These are phyloP conservation scores for Diarsia brunnea DNA, from an alignment of 2,888 invertebrate genomes.

Conservation along the genomic window DNA sequence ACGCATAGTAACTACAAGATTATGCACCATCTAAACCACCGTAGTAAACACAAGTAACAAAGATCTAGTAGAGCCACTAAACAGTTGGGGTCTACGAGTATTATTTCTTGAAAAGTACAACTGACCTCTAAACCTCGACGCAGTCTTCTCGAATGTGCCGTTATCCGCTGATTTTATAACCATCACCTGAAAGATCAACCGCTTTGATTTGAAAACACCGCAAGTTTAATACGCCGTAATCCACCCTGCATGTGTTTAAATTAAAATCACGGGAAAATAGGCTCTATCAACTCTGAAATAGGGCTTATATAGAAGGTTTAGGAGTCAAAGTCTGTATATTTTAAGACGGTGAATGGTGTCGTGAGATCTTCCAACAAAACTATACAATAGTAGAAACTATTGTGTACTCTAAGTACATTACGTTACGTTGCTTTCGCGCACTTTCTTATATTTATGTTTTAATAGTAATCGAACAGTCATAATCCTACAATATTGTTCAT, in stretches of 20 bases:
- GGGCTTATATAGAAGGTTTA: not conserved
- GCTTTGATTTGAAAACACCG: conserved; percentile 87
- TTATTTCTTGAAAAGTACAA: not conserved
- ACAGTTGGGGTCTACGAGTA: no score
- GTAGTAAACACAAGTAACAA: not conserved
- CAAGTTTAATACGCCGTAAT: conserved; percentile 72
- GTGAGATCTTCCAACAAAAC: conserved; percentile 43
- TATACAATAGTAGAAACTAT: conserved; percentile 29
- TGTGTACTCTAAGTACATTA: conserved; percentile 21
- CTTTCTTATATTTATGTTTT: conserved; percentile 6
- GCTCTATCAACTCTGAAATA: conserved; percentile 10
- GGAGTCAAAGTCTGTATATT: conserved; percentile 8
- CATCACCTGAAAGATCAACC: conserved; percentile 64
- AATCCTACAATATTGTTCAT: not conserved
- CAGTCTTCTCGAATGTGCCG: conserved; percentile 40
- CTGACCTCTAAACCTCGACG: not conserved
- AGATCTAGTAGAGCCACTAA: not conserved
- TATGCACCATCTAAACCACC: not conserved
- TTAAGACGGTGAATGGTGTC: conserved; percentile 24
- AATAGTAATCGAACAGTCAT: conserved; percentile 2
- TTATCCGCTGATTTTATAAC: conserved; percentile 59
- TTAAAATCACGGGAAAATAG: conserved; percentile 41
- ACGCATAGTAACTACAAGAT: not conserved
- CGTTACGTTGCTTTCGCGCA: conserved; percentile 3
- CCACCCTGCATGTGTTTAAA: conserved; percentile 41